Base-by-base conservation (phyloP, 2,888 invertebrate genomes). In the Cheilosia urbana region DNA sequence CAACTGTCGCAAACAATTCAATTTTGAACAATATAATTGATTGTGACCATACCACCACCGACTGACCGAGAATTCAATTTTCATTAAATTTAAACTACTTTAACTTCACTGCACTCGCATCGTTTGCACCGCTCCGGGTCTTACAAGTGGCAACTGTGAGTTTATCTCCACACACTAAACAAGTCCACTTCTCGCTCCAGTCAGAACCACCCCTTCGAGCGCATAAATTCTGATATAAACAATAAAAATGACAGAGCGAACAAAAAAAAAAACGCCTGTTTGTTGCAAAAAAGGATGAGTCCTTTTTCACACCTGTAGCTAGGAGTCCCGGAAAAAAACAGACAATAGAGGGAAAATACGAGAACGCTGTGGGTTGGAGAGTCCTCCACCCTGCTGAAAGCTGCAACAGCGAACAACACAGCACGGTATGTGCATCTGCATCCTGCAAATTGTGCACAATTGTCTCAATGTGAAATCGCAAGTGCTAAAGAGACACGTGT, bases 361-460 rank as follows among this genome's bases (percentile, higher is more conserved):
- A 53, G 53, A 17, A 40, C 69, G 42, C 63, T 69, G 30, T 2
- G 2, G 30, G 30, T 30, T 2, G 30, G 30, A 9, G 13, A 58
- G 63, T 66, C 45, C 63, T 69, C 51, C 37, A 19, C 42, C 19
- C 47, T 19, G 11, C 49, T 4, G 49, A 72, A 66, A 68, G 55
- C 72, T 40, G 62, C 60, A 51, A 66, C 72, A 62, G 24, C 24
- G 24, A 24, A 24, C 24, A 24, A 3, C 27, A 68, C 62, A 24
- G 24, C 27, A 68, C 62, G 30, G 15, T 42, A 58, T 71, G 62
- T 65, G 55, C 72, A 84, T 79, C 75, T 58, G 63, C 65, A 84
- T 75, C 84, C 84, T 80, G 80, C 51, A 84, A 84, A 84, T 69
- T 69, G 63, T 80, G 80, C 84, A 80, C 84, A 84, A 79, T 84